Percentiles rank a stretch among this genome's conserved stretches.
Evolutionary conservation across 2,113 vertebrate species (phyloP).

Genomic region (Nesogale talazaci): DNA sequence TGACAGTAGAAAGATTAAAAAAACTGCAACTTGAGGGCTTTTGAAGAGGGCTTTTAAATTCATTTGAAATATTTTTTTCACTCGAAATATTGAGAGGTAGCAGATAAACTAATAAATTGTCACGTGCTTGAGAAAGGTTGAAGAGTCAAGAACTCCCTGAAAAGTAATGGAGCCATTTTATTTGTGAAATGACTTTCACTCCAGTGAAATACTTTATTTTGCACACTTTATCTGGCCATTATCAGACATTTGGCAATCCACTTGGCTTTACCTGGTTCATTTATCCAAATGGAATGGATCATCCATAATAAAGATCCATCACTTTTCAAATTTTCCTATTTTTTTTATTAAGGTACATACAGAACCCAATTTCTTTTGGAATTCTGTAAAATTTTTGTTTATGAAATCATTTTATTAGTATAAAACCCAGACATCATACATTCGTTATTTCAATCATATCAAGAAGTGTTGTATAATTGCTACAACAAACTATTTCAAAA

Average conservation of each 20-base stretch:
- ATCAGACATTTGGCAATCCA: constrained; percentile 10
- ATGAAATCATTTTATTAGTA: no score
- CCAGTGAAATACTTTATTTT: constrained; percentile 49
- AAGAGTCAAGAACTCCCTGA: constrained; percentile 57
- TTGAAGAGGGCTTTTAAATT: not conserved
- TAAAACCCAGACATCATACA: no score
- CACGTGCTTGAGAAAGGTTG: constrained; percentile 10
- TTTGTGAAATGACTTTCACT: constrained; percentile 66
- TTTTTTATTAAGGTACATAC: not conserved
- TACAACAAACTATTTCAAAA: no score
- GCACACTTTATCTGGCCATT: constrained; percentile 44
- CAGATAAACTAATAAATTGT: constrained; percentile 54
- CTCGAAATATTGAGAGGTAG: constrained; percentile 46
- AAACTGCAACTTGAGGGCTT: not conserved
- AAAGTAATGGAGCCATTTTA: constrained; percentile 51
- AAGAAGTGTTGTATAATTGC: no score
- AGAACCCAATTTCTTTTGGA: not conserved
- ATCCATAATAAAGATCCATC: not conserved
- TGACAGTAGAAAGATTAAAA: not conserved
- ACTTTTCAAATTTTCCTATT: constrained; percentile 55
- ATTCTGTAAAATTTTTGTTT: not conserved
- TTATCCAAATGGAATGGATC: constrained; percentile 54
- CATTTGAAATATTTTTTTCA: constrained; percentile 36
- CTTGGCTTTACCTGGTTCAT: constrained; percentile 25
- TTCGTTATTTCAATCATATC: no score